These are phyloP conservation scores for Limnephilus marmoratus DNA, from an alignment of 2,888 invertebrate genomes.

Conservation along the genomic window DNA sequence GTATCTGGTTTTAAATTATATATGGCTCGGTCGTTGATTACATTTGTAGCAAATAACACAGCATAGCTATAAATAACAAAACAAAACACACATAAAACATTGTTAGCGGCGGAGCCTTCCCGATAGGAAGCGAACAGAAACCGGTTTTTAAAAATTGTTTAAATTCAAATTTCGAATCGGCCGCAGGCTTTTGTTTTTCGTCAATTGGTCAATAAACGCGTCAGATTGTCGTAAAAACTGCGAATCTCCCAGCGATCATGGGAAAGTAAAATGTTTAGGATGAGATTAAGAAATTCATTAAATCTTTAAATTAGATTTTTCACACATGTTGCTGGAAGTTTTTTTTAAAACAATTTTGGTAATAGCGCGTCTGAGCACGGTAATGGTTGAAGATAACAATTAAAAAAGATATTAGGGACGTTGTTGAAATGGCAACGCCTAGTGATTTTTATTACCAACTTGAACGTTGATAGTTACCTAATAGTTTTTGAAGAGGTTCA, in stretches of 20 bases:
- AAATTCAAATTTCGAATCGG: conserved; percentile 57
- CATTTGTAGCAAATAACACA: conserved; percentile 44
- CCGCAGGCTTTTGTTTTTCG: conserved; percentile 53
- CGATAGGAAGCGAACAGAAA: conserved; percentile 50
- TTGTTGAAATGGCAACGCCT: background rate
- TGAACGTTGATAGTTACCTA: background rate
- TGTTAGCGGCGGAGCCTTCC: conserved; percentile 39
- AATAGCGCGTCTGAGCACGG: conserved; percentile 27
- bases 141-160: conserved; percentile 57
- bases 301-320: conserved; percentile 10
- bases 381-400: conserved; percentile 34
- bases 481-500: conserved; percentile 9
- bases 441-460: background rate
- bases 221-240: conserved; percentile 61
- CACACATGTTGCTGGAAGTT: background rate
- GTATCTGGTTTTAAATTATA: conserved; percentile 31
- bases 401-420: conserved; percentile 10
- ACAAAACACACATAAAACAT: conserved; percentile 45
- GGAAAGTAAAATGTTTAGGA: conserved; percentile 23
- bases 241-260: conserved; percentile 48
- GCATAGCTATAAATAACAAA: conserved; percentile 32
- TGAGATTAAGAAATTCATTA: conserved; percentile 42
- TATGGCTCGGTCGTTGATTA: conserved; percentile 40
- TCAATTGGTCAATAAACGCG: conserved; percentile 60
- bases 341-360: background rate